Evolutionary conservation across 2,888 invertebrate species (phyloP).

Genomic region (Andrena marginata): DNA sequence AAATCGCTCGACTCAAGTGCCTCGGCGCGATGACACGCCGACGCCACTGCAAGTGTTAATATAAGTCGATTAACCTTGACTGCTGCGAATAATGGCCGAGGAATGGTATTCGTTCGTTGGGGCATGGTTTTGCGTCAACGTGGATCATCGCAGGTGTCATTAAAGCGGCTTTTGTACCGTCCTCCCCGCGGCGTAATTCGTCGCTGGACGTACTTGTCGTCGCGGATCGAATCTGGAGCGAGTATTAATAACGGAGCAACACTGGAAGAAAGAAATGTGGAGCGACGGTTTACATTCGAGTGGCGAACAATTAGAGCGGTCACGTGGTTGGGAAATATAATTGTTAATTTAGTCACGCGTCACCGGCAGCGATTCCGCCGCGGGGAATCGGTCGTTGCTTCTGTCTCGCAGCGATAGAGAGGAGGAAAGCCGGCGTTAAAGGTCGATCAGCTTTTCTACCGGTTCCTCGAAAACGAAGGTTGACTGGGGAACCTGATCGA

Average conservation of each 20-base stretch:
- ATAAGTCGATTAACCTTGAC: conserved; percentile 20
- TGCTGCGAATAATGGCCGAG: conserved; percentile 1
- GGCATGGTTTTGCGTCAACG: conserved; percentile 32
- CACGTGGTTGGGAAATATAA: conserved; percentile 40
- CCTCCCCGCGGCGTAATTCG: background rate
- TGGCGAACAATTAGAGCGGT: conserved; percentile 31
- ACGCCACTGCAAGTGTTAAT: too few relatives aligned
- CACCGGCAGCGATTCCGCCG: background rate
- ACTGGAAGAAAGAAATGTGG: conserved; percentile 27
- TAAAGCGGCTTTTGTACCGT: conserved; percentile 21
- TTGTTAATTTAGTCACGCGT: conserved; percentile 3
- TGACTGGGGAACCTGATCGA: conserved; percentile 6
- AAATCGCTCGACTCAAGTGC: background rate
- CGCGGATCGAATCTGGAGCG: conserved; percentile 13
- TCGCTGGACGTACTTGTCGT: conserved; percentile 5
- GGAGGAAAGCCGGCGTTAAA: conserved; percentile 28
- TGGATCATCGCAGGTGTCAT: conserved; percentile 10
- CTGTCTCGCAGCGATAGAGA: background rate
- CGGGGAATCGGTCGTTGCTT: background rate
- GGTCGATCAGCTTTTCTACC: conserved; percentile 38
- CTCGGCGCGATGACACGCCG: background rate
- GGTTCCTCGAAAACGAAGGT: conserved; percentile 37
- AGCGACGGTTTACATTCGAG: conserved; percentile 16
- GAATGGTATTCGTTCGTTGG: conserved; percentile 1
- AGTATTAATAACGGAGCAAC: conserved; percentile 21